A percentile compares a stretch with the other conserved stretches of the same genome.
Evolutionary conservation across 92 coral and sea anemone genomes (phyloP).

Genomic region (Virgularia gustaviana): DNA sequence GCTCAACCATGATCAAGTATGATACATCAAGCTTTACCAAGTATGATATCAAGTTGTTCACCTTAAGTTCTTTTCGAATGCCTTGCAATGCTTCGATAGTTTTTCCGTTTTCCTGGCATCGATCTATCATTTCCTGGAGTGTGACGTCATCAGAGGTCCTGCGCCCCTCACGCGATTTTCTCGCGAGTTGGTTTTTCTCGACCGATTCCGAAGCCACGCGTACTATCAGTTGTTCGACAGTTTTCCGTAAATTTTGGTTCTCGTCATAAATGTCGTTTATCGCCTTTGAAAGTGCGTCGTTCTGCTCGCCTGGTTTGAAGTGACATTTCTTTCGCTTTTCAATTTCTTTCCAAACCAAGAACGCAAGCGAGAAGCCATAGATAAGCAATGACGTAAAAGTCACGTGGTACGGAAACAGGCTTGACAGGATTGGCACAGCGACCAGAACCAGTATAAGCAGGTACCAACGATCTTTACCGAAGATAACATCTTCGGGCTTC

Average conservation of each 20-base stretch:
- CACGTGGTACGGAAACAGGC: constrained; percentile 18
- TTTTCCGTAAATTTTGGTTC: constrained; percentile 25
- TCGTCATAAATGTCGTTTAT: constrained; percentile 26
- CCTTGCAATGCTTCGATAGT: constrained; percentile 7
- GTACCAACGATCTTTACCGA: constrained; percentile 14
- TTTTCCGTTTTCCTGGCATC: constrained; percentile 5
- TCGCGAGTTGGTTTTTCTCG: constrained; percentile 35
- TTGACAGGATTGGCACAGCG: constrained; percentile 1
- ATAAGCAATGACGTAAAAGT: background rate
- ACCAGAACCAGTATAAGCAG: background rate
- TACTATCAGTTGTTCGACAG: constrained; percentile 17
- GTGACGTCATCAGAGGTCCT: background rate
- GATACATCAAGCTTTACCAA: no score
- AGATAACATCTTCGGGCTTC: background rate
- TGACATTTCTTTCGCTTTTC: background rate
- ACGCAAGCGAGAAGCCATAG: constrained; percentile 3
- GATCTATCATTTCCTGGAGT: background rate
- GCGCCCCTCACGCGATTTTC: background rate
- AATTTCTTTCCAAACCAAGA: constrained; percentile 21
- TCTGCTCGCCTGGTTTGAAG: constrained; percentile 1
- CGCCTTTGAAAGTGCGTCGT: constrained; percentile 20
- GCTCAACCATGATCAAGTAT: no score
- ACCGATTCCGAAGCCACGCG: constrained; percentile 37
- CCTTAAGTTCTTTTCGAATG: constrained; percentile 18
- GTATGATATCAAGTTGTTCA: no score